A percentile compares a stretch with the other conserved stretches of the same genome.
phyloP scores from a whole-genome alignment of 1,140 invertebrate species.

The Cyclina sinensis region DNA sequence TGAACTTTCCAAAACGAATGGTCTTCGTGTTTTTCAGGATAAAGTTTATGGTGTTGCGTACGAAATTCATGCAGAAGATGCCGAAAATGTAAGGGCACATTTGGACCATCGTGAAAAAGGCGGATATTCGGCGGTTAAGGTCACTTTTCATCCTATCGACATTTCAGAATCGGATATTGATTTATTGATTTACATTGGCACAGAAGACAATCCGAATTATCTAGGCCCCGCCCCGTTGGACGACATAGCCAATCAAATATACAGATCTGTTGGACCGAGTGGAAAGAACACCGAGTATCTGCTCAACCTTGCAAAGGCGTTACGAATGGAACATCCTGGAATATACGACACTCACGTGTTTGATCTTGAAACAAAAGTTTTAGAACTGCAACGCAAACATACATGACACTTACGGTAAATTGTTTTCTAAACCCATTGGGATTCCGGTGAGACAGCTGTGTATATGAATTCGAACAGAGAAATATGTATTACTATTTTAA shows the following conservation, averaged over 20 bases:
- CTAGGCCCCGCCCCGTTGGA: conserved; percentile 90
- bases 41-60: conserved; percentile 97
- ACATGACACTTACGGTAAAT: neutral
- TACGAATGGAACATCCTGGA: conserved; percentile 91
- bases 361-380: conserved; percentile 89
- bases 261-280: conserved; percentile 92
- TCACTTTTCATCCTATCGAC: conserved; percentile 79
- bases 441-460: no score
- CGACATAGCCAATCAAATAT: conserved; percentile 93
- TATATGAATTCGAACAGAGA: no score
- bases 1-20: no score
- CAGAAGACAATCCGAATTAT: conserved; percentile 91
- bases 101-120: conserved; percentile 96
- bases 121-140: conserved; percentile 79
- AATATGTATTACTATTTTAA: no score
- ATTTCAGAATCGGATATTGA: conserved; percentile 88
- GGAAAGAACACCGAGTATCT: conserved; percentile 96
- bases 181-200: conserved; percentile 94
- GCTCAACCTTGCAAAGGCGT: conserved; percentile 93
- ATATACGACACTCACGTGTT: conserved; percentile 91
- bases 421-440: no score
- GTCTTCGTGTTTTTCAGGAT: conserved; percentile 87
- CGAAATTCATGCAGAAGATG: conserved; percentile 91
- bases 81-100: conserved; percentile 91
- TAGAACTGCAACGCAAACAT: conserved; percentile 18